Base-by-base conservation (phyloP, 2,797 vertebrate species). In the Coracias cyanogaster region DNA sequence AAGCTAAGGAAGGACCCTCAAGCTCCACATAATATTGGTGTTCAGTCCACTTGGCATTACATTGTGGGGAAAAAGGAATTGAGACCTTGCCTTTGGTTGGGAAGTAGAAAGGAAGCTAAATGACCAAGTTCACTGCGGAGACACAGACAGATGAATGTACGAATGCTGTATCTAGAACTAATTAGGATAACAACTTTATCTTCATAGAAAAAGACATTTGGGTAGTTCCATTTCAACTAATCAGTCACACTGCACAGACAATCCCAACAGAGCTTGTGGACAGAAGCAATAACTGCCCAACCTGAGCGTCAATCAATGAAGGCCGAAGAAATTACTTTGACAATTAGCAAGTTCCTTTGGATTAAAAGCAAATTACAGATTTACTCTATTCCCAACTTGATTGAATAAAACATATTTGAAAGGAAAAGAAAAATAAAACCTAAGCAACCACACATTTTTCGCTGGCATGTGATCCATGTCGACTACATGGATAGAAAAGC, bases 91-190 rank as follows among this genome's bases (percentile, higher is more conserved):
- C n/a, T 82, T 71, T 45, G 14, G 21, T n/a, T 29, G n/a, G 6
- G 21, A 45, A 55, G 15, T 3, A 54, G 39, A 65, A 91, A 70
- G 13, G 22, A 39, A 67, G 24, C 4, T 57, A 55, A 76, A 71
- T 0, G 0, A 74, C 18, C 0, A 0, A 25, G 21, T 39, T 71
- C n/a, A 57, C 9, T 22, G 18, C n/a, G 61, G 29, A 82, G 3
- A 39, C 29, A 58, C 26, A 65, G 55, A 37, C 4, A 48, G 7
- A 10, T 84, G 45, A 25, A 28, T 49, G 49, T 31, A 25, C 12
- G 15, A 9, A 18, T 51, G 8, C 10, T 11, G 10, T 26, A 31
- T 9, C n/a, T 65, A 35, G 16, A 70, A 9, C 9, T 61, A 57
- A 45, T 41, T 29, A n/a, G 11, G 28, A 20, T 43, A 83, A 20